Conservation (phyloP, 1,140 invertebrate species). For the Atta cephalotes region DNA sequence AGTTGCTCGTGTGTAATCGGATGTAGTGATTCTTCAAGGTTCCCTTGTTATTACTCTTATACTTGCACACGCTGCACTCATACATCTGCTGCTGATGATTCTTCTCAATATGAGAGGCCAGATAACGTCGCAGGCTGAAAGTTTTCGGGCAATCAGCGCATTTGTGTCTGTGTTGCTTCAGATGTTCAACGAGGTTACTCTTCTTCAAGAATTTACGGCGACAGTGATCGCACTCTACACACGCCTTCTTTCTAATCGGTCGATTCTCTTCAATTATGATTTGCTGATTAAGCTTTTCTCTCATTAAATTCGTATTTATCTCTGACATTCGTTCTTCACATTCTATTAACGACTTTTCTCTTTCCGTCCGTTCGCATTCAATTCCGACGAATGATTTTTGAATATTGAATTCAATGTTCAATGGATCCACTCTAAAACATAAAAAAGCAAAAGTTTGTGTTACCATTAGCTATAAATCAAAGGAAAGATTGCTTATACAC, state of each 20-base stretch:
- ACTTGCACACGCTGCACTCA: constrained; percentile 78
- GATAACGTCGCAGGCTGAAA: constrained; percentile 69
- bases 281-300: not conserved
- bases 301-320: not conserved
- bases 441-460: constrained; percentile 30
- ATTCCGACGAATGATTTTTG: not conserved
- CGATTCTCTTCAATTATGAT: not conserved
- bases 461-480: constrained; percentile 32
- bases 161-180: constrained; percentile 79
- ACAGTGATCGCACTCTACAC: constrained; percentile 70
- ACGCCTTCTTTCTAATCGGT: not conserved
- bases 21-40: constrained; percentile 88
- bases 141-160: constrained; percentile 74
- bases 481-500: not conserved
- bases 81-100: constrained; percentile 68
- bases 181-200: constrained; percentile 83
- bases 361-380: not conserved
- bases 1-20: constrained; percentile 76
- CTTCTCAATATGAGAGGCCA: constrained; percentile 82
- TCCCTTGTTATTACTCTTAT: constrained; percentile 84
- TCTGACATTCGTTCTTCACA: not conserved
- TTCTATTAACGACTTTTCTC: not conserved
- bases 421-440: constrained; percentile 75
- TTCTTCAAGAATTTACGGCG: constrained; percentile 84
- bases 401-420: constrained; percentile 63